A percentile compares a stretch with the other conserved stretches of the same genome.
Evolutionary conservation across 1,140 invertebrate genomes (phyloP).

Genomic region (Solenopsis fugax): DNA sequence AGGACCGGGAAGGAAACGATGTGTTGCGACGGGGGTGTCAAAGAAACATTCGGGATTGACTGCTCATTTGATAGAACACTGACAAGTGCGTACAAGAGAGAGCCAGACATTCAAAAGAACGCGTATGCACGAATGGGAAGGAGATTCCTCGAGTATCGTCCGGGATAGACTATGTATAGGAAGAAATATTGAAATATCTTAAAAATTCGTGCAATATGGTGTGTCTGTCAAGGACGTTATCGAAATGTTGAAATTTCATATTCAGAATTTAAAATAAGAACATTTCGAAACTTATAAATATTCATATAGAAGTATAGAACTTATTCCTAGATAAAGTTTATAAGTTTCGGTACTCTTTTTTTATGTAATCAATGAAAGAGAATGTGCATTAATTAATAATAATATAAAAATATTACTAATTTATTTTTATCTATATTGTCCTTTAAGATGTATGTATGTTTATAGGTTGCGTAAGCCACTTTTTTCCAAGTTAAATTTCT

Average conservation of each 20-base stretch:
- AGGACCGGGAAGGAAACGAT: slow-evolving; percentile 71
- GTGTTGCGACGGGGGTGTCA: slow-evolving; percentile 59
- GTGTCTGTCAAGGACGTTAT: background rate
- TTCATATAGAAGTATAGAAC: background rate
- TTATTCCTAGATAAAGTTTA: background rate
- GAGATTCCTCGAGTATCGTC: no score
- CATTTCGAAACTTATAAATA: background rate
- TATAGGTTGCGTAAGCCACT: background rate
- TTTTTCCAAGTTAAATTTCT: background rate
- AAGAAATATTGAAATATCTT: background rate
- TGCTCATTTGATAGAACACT: background rate
- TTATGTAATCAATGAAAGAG: background rate
- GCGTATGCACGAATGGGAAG: background rate
- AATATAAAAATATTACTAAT: background rate
- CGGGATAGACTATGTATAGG: no score
- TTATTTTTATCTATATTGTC: background rate
- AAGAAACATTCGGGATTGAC: slow-evolving; percentile 66
- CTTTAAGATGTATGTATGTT: background rate
- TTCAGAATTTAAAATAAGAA: background rate
- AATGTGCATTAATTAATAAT: background rate
- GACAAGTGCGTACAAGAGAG: background rate
- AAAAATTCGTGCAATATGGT: background rate
- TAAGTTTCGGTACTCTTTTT: background rate
- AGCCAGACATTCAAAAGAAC: background rate
- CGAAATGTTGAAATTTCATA: background rate